A percentile compares a stretch with the other conserved stretches of the same genome.
phyloP scores from a whole-genome alignment of 1,140 invertebrate species.

The Tyrophagus putrescentiae region DNA sequence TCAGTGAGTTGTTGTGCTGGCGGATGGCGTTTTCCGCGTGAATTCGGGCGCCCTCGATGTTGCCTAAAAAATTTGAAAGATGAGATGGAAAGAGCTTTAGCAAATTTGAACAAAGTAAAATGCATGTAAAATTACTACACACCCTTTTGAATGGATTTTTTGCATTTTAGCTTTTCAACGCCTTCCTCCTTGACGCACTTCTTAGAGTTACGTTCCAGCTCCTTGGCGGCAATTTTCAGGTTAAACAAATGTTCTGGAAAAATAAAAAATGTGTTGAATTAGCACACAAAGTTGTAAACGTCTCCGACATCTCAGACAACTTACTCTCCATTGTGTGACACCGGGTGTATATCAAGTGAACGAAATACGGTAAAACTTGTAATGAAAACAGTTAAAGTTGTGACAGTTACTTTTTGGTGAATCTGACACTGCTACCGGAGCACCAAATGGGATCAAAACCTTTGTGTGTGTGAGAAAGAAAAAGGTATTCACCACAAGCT shows the following conservation, averaged over 20 bases:
- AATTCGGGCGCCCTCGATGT: slow-evolving; percentile 91
- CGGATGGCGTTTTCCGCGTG: slow-evolving; percentile 99
- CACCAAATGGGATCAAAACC: no score
- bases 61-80: slow-evolving; percentile 33
- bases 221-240: slow-evolving; percentile 95
- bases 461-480: no score
- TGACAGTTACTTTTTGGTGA: no score
- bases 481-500: no score
- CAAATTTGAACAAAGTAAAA: background rate
- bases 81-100: background rate
- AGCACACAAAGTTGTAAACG: no score
- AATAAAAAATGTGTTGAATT: no score
- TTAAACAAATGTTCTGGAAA: slow-evolving; percentile 66
- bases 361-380: background rate
- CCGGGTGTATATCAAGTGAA: no score
- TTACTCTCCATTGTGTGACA: no score
- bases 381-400: background rate
- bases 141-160: slow-evolving; percentile 85
- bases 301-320: no score
- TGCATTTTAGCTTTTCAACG: slow-evolving; percentile 83
- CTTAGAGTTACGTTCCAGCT: slow-evolving; percentile 87
- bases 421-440: no score
- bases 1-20: slow-evolving; percentile 92
- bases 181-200: slow-evolving; percentile 97
- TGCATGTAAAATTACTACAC: background rate